Base-by-base conservation (phyloP, 2,113 vertebrate species). In the Peromyscus maniculatus region DNA sequence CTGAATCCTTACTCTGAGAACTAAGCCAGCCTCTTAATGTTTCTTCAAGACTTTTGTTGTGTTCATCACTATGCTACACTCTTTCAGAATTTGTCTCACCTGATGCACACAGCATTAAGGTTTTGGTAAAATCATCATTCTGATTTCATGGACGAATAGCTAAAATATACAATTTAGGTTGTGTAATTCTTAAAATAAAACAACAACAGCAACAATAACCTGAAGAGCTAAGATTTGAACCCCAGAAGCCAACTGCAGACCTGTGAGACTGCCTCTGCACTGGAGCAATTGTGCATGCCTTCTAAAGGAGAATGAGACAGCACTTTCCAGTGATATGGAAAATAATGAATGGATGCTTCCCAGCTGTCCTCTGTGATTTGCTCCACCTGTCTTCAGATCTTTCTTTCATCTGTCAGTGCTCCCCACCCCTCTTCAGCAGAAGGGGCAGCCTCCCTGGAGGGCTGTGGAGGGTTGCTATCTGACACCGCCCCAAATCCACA, bases 401-500 rank as follows among this genome's bases (percentile, higher is more conserved):
- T 75, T 49, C 64, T 86, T 91, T 74, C 22, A 79, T 71, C 71
- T 77, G 80, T 79, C 71, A 92, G 88, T 2, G 24, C 15, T 82
- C 33, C 12, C 82, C 79, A 84, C 55, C 28, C 74, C 77, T 78
- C 24, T 33, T 72, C 79, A n/a, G 67, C 36, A 16, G 74, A 28
- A 93, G 94, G n/a, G 91, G 59, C 49, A 86, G 33, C 49, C 55
- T 83, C 67, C 72, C 77, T 77, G 24, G 49, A 80, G 59, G 52
- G 93, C 28, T 1, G 7, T 3, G 5, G 7, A 80, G 26, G 31
- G 62, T 52, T 91, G 94, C 46, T 90, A 28, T 43, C 55, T 87
- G 91, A 94, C 84, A 83, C 57, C 69, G 84, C 59, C 13, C 16
- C 16, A 84, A 87, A 59, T 86, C 72, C 72, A 95, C 62, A 83